Evolutionary conservation across 2,113 vertebrate species (phyloP), one percentile per base, ranked within the genome.

Genomic region (Eurystomus gularis): DNA sequence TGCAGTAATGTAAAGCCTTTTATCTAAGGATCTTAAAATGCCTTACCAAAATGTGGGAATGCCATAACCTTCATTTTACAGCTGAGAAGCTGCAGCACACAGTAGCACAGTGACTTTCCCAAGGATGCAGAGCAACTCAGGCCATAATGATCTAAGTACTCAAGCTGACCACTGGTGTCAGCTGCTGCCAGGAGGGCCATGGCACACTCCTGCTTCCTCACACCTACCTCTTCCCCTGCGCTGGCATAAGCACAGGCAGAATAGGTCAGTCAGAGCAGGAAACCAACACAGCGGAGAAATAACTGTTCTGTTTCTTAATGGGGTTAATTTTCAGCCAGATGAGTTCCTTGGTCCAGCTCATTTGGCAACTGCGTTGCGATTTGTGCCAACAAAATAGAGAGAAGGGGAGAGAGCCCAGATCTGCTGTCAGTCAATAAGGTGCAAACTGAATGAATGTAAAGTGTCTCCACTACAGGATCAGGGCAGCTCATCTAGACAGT

Each of bases 21-120:
- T 77, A 86, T 84, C 69, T 78, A 71, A 82, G 79, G 76, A 86
- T 95, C 72, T 92, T 84, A 84, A 95, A 86, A 86, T 25, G 37
- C 28, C 35, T 81, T 86, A 29, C 28, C 83, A 84, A 96, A 79
- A 78, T 11, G 57, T 48, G 48, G 62, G 29, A 94, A 93, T 58
- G 20, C 60, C 78, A 71, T 64, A 83, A 83, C 40, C 42, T 49
- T 80, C 54, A 86, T 95, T 86, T 94, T 75, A 88, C 2, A 6
- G 55, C 44, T 44, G 42, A 64, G 39, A 66, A 96, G 64, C 51
- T 88, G 2, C 9, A 29, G 46, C 28, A 86, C 33, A 92, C 71
- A 81, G 92, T 64, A 94, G 92, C 80, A 81, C 16, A 92, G 14
- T 64, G 76, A 48, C 66, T 62, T 62, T 86, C 82, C 39, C 72